Percentiles rank a stretch among this genome's conserved stretches.
phyloP scores from a whole-genome alignment of 2,888 invertebrate genomes.

The Caenorhabditis afra region DNA sequence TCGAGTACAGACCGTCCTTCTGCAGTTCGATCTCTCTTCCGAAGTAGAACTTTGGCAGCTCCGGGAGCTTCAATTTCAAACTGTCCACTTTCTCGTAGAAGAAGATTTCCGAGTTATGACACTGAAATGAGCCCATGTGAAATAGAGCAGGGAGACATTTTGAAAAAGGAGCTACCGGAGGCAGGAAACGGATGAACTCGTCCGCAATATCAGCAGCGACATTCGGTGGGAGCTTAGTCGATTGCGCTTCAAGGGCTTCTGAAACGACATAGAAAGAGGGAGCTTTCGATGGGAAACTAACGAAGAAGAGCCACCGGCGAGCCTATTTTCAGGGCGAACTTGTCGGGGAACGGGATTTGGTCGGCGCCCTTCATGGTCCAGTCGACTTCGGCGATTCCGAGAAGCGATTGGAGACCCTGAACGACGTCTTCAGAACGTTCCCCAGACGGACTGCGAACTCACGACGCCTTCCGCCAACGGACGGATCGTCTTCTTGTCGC shows the following conservation, averaged over 20 bases:
- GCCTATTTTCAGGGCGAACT: slow-evolving; percentile 56
- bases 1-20: slow-evolving; percentile 48
- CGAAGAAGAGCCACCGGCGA: slow-evolving; percentile 53
- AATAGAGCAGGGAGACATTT: too few relatives aligned
- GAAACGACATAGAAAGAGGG: background rate
- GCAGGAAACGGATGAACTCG: slow-evolving; percentile 45
- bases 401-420: slow-evolving; percentile 60
- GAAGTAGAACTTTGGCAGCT: slow-evolving; percentile 49
- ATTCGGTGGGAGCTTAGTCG: slow-evolving; percentile 38
- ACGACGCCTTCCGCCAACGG: slow-evolving; percentile 58
- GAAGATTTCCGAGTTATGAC: slow-evolving; percentile 60
- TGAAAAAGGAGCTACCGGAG: slow-evolving; percentile 27
- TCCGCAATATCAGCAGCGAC: slow-evolving; percentile 19
- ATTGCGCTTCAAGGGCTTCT: slow-evolving; percentile 52
- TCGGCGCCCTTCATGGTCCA: slow-evolving; percentile 11
- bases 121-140: slow-evolving; percentile 18
- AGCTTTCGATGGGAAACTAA: slow-evolving; percentile 10
- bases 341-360: slow-evolving; percentile 22
- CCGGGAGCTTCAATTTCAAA: background rate
- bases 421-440: slow-evolving; percentile 5
- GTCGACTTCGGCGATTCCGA: slow-evolving; percentile 47
- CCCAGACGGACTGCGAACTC: slow-evolving; percentile 4
- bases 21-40: slow-evolving; percentile 21
- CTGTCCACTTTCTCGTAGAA: slow-evolving; percentile 45
- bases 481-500: slow-evolving; percentile 28